These are phyloP conservation scores for Myiozetetes cayanensis DNA, from an alignment of 2,113 vertebrate species.

Conservation along the genomic window DNA sequence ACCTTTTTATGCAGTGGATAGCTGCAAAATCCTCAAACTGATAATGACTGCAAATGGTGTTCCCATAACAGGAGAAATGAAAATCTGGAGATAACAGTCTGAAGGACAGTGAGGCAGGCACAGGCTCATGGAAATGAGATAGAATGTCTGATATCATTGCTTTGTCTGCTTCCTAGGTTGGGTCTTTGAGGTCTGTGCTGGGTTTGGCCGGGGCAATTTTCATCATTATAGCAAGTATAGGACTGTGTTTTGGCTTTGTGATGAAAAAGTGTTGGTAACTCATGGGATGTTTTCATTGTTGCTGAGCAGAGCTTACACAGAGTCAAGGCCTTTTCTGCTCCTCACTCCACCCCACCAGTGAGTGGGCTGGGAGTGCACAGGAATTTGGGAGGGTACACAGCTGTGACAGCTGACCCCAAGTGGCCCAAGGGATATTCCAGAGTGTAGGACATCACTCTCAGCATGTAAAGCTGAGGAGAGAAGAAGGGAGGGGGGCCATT, in stretches of 20 bases:
- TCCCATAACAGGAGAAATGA: not conserved
- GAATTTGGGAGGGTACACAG: not conserved
- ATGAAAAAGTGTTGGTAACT: not conserved
- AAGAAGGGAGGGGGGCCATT: not conserved
- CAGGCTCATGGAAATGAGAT: not conserved
- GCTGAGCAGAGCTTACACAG: not conserved
- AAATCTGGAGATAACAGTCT: not conserved
- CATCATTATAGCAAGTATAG: not conserved
- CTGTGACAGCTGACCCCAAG: not conserved
- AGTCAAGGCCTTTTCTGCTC: not conserved
- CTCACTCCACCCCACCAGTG: not conserved
- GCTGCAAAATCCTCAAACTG: not conserved
- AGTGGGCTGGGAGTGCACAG: not conserved
- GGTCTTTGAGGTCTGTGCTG: not conserved
- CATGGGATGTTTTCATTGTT: not conserved
- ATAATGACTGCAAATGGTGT: not conserved
- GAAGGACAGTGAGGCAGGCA: not conserved
- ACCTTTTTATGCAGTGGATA: not conserved
- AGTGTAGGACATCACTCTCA: not conserved
- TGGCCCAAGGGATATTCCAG: not conserved
- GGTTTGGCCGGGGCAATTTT: not conserved
- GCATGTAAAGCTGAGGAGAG: not conserved
- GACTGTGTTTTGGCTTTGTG: not conserved
- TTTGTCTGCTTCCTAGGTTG: not conserved
- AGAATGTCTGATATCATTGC: not conserved